phyloP scores from a whole-genome alignment of 2,888 invertebrate species.

The Caenorhabditis zanzibari region DNA sequence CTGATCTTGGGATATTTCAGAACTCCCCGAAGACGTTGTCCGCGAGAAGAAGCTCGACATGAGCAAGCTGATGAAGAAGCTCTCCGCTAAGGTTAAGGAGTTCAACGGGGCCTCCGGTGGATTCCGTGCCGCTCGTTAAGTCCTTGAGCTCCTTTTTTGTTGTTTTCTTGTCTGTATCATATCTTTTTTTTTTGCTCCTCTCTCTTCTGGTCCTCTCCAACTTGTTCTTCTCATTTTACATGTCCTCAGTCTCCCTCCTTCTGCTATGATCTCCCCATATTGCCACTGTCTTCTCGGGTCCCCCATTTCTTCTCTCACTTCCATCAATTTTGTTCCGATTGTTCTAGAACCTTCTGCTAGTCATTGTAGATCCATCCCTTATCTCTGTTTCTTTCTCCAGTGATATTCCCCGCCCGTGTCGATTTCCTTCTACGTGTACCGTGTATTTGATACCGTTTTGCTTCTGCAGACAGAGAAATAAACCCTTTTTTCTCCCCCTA shows the following conservation, averaged over 20 bases:
- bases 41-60: conserved; percentile 69
- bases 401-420: conserved; percentile 22
- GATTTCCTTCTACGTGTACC: conserved; percentile 36
- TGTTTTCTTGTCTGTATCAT: conserved; percentile 56
- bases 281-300: conserved; percentile 24
- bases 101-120: conserved; percentile 73
- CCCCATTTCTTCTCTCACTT: background rate
- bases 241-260: conserved; percentile 6
- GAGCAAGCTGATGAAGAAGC: conserved; percentile 77
- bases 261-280: conserved; percentile 43
- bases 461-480: conserved; percentile 19
- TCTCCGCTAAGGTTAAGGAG: conserved; percentile 79
- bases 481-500: conserved; percentile 24
- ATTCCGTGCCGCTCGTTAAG: conserved; percentile 69
- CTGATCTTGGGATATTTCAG: conserved; percentile 12
- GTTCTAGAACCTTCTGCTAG: conserved; percentile 20
- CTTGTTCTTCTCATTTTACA: conserved; percentile 25
- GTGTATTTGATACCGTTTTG: conserved; percentile 42
- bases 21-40: conserved; percentile 44
- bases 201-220: no score
- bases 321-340: conserved; percentile 16
- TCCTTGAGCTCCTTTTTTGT: background rate
- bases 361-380: conserved; percentile 23
- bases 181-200: conserved; percentile 23
- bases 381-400: conserved; percentile 3